Conservation (phyloP, 2,797 vertebrate genomes). For the Geotria australis region DNA sequence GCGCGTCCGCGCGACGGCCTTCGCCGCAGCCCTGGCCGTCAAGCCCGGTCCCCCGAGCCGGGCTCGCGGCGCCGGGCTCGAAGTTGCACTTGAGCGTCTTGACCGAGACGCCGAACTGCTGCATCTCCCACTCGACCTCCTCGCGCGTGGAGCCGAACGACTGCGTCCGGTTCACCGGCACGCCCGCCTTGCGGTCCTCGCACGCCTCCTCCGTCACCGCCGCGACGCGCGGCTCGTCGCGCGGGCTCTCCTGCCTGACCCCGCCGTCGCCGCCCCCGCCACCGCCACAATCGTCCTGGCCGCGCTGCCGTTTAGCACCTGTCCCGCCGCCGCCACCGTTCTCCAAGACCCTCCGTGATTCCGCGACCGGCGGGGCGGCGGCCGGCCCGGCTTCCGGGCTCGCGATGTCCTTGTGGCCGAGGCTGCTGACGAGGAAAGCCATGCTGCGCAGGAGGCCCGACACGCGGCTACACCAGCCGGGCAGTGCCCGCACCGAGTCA, state of each 20-base stretch:
- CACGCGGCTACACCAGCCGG: slow-evolving; percentile 43
- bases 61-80: slow-evolving; percentile 10
- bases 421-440: slow-evolving; percentile 32
- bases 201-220: slow-evolving; percentile 3
- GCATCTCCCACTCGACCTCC: slow-evolving; percentile 49
- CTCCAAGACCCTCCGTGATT: too few relatives aligned
- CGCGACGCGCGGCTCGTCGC: slow-evolving; percentile 4
- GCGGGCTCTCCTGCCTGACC: slow-evolving; percentile 4
- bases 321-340: too few relatives aligned
- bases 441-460: slow-evolving; percentile 35
- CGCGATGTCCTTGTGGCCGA: slow-evolving; percentile 4
- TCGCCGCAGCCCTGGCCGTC: too few relatives aligned
- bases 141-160: slow-evolving; percentile 49
- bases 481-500: slow-evolving; percentile 16
- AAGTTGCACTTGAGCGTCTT: slow-evolving; percentile 64
- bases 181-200: slow-evolving; percentile 1
- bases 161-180: slow-evolving; percentile 35
- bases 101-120: slow-evolving; percentile 64
- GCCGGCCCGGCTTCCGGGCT: too few relatives aligned
- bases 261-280: too few relatives aligned
- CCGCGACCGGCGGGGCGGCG: too few relatives aligned
- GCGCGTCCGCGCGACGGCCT: too few relatives aligned
- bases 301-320: too few relatives aligned
- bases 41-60: too few relatives aligned
- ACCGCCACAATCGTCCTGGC: too few relatives aligned